Evolutionary conservation across 2,888 invertebrate species (phyloP), one percentile per base, ranked within the genome.

Genomic region (Oeneis ivallda): DNA sequence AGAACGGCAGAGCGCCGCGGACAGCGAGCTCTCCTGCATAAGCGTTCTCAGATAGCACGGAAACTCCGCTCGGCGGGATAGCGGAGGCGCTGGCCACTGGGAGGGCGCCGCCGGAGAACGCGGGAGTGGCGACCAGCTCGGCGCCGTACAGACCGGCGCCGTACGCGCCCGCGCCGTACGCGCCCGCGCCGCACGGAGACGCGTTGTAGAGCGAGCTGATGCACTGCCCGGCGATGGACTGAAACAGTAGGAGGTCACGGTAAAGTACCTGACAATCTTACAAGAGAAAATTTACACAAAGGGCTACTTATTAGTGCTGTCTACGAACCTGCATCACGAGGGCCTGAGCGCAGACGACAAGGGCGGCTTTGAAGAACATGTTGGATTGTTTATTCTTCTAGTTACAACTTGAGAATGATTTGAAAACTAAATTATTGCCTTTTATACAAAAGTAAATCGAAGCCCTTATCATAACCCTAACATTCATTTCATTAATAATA

Each of bases 1-100:
- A 43, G 76, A 80, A 81, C 13, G 82, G 82, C 53, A 82, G 63
- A 19, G 77, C 64, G 8, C 81, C 82, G 49, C 66, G 64, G 3
- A 79, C 75, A 4, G 69, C 65, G 5, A 81, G 41, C 4, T 71
- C 62, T 2, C 82, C 82, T 57, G 77, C 75, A 11, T 81, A 74
- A 0, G 70, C 64, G 57, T 79, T 78, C 62, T 82, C 81, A n/a
- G 80, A 78, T 0, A 74, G 59, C 0, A 82, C 66, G 7, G 72
- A 67, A 2, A 83, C 67, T 6, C 82, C 82, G 26, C 67, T 76
- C 1, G 82, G 81, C 4, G 75, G 66, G 32, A 78, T 74, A 0
- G 79, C 76, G 1, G 81, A 80, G 57, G 70, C 63, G 60, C 77
- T 75, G 50, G 71, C 69, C 3, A 78, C 69, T 11, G 66, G 63